Conservation (phyloP, 2,797 vertebrate species). For the Staurois parvus region DNA sequence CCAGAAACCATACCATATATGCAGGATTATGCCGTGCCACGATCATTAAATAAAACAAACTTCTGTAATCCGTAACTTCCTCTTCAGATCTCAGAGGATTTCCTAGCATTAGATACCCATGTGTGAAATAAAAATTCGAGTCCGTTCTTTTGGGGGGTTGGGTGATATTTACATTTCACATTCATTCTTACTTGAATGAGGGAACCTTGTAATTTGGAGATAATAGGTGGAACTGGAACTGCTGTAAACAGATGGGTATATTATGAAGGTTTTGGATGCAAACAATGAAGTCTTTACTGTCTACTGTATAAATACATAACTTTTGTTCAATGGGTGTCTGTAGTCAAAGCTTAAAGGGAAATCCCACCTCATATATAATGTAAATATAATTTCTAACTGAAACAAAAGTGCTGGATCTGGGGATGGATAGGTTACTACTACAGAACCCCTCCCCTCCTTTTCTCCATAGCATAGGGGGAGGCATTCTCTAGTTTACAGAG, state of each 20-base stretch:
- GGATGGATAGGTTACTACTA: no score
- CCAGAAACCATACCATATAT: constrained; percentile 8
- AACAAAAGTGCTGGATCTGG: no score
- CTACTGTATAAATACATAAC: background rate
- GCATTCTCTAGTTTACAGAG: no score
- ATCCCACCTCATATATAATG: background rate
- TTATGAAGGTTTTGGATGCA: background rate
- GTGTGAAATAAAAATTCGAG: constrained; percentile 6
- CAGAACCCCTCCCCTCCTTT: no score
- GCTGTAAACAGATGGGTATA: background rate
- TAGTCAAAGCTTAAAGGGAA: background rate
- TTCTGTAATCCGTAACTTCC: constrained; percentile 38
- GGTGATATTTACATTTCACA: background rate
- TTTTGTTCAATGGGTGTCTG: background rate
- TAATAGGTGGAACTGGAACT: background rate
- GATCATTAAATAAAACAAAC: constrained; percentile 34
- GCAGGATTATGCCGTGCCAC: background rate
- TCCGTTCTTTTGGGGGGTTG: background rate
- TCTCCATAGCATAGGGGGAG: no score
- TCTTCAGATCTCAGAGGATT: background rate
- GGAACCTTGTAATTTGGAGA: background rate
- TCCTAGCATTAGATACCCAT: constrained; percentile 32
- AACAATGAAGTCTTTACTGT: background rate
- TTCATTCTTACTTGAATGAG: background rate
- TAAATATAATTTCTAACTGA: no score